These are phyloP conservation scores for Nematopogon swammerdamellus DNA, from an alignment of 2,888 invertebrate species.

Conservation along the genomic window DNA sequence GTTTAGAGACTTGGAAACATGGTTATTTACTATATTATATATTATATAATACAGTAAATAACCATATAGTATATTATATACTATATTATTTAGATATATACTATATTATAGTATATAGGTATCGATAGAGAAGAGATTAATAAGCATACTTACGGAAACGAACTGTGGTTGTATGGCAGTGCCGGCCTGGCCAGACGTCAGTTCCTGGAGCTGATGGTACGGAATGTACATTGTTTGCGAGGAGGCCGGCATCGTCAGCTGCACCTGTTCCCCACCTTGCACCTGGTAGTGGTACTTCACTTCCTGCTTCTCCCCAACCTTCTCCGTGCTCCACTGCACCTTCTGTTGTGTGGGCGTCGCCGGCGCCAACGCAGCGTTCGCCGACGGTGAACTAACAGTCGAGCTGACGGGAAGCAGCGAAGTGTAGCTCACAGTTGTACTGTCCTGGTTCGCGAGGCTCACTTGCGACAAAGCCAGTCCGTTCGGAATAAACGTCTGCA, in stretches of 20 bases:
- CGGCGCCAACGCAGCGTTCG: too few relatives aligned
- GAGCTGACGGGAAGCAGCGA: not conserved
- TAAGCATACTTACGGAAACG: constrained; percentile 39
- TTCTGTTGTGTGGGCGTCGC: constrained; percentile 36
- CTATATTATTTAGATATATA: too few relatives aligned
- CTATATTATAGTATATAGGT: too few relatives aligned
- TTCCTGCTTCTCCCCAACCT: constrained; percentile 34
- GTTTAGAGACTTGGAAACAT: too few relatives aligned
- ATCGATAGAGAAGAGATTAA: too few relatives aligned
- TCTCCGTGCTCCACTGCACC: constrained; percentile 43
- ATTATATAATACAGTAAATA: too few relatives aligned
- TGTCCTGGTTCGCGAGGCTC: constrained; percentile 27
- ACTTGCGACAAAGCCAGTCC: constrained; percentile 40
- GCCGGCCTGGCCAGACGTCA: constrained; percentile 32
- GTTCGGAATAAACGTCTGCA: constrained; percentile 48
- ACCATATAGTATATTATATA: too few relatives aligned
- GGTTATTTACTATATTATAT: too few relatives aligned
- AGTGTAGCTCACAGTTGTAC: constrained; percentile 32
- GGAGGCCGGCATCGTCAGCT: constrained; percentile 44
- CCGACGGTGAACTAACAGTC: not conserved
- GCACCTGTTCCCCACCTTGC: constrained; percentile 41
- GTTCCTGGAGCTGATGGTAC: constrained; percentile 44
- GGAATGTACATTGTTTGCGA: constrained; percentile 50
- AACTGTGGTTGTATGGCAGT: constrained; percentile 39
- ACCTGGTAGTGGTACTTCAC: constrained; percentile 38